Evolutionary conservation across 2,797 vertebrate genomes (phyloP).

Genomic region (Darevskia nairensis): DNA sequence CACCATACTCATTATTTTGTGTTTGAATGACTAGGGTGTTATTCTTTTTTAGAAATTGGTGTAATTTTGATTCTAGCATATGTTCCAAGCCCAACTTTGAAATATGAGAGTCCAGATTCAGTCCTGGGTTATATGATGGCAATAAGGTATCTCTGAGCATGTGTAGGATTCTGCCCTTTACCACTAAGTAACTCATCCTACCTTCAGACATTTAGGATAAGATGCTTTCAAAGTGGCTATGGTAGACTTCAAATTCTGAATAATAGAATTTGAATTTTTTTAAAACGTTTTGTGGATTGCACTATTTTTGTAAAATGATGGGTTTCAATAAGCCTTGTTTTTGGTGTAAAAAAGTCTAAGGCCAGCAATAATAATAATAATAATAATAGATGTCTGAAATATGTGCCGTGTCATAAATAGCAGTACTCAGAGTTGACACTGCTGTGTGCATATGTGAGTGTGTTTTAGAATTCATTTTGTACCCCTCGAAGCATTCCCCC

Average conservation of each 20-base stretch:
- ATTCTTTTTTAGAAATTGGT: not conserved
- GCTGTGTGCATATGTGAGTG: too few species aligned
- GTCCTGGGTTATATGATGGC: not conserved
- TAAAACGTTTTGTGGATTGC: not conserved
- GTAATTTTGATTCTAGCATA: not conserved
- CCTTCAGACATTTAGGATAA: not conserved
- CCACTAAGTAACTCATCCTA: not conserved
- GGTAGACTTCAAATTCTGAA: not conserved
- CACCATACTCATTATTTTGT: not conserved
- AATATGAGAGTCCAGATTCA: not conserved
- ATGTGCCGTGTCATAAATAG: not conserved
- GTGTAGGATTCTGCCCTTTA: not conserved
- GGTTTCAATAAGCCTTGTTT: not conserved
- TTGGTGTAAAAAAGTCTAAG: not conserved
- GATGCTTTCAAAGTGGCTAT: not conserved
- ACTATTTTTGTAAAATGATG: not conserved
- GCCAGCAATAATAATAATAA: too few species aligned
- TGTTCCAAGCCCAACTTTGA: not conserved
- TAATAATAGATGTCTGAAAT: not conserved
- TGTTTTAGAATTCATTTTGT: not conserved
- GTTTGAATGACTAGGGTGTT: not conserved
- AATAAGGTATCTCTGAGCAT: not conserved
- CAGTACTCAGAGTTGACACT: not conserved
- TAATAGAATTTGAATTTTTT: not conserved
- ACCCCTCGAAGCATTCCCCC: not conserved